These are phyloP conservation scores for Drosophila percnosoma DNA, from an alignment of 2,888 invertebrate genomes.

Conservation along the genomic window DNA sequence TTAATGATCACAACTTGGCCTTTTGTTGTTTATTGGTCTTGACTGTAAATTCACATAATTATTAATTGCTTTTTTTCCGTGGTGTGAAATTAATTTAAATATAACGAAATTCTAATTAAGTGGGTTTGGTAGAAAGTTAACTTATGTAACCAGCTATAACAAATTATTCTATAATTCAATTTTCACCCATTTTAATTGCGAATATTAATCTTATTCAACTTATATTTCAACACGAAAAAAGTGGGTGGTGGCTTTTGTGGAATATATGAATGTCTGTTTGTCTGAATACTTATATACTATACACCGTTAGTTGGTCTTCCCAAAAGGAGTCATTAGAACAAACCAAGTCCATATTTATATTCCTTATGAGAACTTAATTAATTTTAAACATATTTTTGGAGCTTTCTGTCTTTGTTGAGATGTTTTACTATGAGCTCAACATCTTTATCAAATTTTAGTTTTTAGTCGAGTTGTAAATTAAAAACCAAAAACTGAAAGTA, in stretches of 20 bases:
- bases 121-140: slow-evolving; percentile 16
- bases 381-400: too few species aligned
- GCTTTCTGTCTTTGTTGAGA: background rate
- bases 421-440: too few species aligned
- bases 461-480: background rate
- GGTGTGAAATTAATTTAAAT: slow-evolving; percentile 12
- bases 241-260: background rate
- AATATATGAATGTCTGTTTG: background rate
- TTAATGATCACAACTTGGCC: slow-evolving; percentile 59
- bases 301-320: too few species aligned
- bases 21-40: slow-evolving; percentile 60
- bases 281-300: background rate
- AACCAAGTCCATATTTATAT: background rate
- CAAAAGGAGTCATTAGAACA: background rate
- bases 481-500: background rate
- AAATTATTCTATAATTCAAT: slow-evolving; percentile 11
- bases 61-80: slow-evolving; percentile 22
- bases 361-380: background rate
- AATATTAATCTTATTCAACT: background rate
- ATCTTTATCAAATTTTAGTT: background rate
- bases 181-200: background rate
- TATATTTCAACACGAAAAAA: background rate
- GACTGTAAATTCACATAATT: slow-evolving; percentile 31
- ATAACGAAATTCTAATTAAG: slow-evolving; percentile 37
- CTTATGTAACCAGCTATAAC: slow-evolving; percentile 8